Conservation (phyloP, 2,888 invertebrate species). For the Microctonus brassicae region DNA sequence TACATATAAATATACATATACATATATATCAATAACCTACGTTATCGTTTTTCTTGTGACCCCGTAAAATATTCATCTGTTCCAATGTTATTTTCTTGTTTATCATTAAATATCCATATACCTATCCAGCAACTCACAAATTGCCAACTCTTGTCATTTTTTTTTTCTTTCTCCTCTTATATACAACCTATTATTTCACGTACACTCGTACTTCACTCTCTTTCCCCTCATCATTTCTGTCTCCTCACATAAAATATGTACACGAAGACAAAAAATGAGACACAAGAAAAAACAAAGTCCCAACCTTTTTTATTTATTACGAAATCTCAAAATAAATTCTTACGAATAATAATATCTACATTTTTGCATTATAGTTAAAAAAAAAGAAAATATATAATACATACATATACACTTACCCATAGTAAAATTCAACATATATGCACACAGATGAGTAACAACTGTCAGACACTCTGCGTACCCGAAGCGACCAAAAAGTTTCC, state of each 20-base stretch:
- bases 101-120: too few species aligned
- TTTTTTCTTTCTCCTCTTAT: neutral
- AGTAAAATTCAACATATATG: neutral
- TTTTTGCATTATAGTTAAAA: neutral
- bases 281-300: neutral
- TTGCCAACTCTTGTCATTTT: neutral
- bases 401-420: neutral
- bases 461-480: neutral
- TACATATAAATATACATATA: too few species aligned
- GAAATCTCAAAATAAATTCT: constrained; percentile 1
- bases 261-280: neutral
- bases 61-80: neutral
- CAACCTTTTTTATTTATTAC: neutral
- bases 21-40: neutral
- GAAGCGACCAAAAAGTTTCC: constrained; percentile 45
- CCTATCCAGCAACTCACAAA: neutral
- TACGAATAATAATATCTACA: neutral
- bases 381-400: neutral
- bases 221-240: neutral
- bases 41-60: neutral
- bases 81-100: too few species aligned
- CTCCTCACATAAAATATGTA: neutral
- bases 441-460: neutral
- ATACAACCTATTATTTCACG: neutral
- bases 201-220: neutral